Base-by-base conservation (phyloP, 2,113 vertebrate species). In the Cnemophilus loriae region DNA sequence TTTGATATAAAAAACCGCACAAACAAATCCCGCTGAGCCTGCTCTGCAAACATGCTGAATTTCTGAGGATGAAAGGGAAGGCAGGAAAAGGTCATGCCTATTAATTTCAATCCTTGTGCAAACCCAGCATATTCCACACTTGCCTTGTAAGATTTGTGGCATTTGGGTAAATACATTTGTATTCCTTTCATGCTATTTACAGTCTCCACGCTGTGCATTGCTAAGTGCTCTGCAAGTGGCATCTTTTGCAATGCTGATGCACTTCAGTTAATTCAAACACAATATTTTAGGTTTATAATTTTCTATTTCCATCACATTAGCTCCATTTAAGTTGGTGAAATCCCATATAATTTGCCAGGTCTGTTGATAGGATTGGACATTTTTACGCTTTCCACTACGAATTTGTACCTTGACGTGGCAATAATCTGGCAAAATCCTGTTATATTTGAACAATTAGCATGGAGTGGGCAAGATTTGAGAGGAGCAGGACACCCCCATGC, bases 101-200 rank as follows among this genome's bases (percentile, higher is more conserved):
- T 96, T 97, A 93, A 98, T 97, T 97, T 96, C 92, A 97, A 93
- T 97, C 96, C 95, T 94, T 73, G 89, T 97, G 93, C 90, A 88
- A 96, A 92, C 42, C 50, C 80, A 96, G 88, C 88, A 84, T 37
- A 55, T 96, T 96, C 93, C 89, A 26, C 49, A 75, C 75, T 81
- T 26, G 50, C 41, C 81, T 80, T 68, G 84, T 82, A 82, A 87
- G 84, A 92, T 88, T 26, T 86, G 74, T 95, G 94, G 70, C 84
- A 67, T 95, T 71, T 96, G 91, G 71, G 64, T 61, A 85, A 97
- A 97, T 92, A 93, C 75, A 94, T 97, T 93, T 95, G 90, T 93
- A 49, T 95, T 95, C 65, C 87, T 97, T 90, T 87, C 90, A 84
- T 69, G 71, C 59, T 69, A 61, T 96, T 96, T 93, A 56, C 87